Percentiles rank a stretch among this genome's conserved stretches.
Evolutionary conservation across 2,888 invertebrate genomes (phyloP).

Genomic region (Osedax fenrisi): DNA sequence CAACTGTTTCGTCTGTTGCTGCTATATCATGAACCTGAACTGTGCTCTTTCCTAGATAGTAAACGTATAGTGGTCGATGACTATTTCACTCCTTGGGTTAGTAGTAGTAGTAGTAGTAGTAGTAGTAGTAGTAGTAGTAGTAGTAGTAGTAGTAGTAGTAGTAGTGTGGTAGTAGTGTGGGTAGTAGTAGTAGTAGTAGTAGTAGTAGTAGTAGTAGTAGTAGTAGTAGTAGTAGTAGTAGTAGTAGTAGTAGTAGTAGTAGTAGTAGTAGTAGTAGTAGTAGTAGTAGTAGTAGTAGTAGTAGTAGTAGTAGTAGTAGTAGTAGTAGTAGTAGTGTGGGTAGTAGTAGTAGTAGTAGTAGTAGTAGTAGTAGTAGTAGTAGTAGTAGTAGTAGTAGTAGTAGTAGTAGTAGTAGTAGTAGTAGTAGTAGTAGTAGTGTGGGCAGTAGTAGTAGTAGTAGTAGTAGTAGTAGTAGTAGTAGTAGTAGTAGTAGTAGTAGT

Average conservation of each 20-base stretch:
- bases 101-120: constrained; percentile 30
- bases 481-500: constrained; percentile 23
- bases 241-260: constrained; percentile 21
- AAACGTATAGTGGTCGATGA: constrained; percentile 80
- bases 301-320: background rate
- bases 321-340: constrained; percentile 15
- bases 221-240: constrained; percentile 24
- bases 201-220: constrained; percentile 24
- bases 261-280: constrained; percentile 13
- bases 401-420: constrained; percentile 17
- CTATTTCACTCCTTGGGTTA: constrained; percentile 73
- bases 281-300: constrained; percentile 6
- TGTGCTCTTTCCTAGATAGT: constrained; percentile 90
- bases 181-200: background rate
- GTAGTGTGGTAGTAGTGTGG: background rate
- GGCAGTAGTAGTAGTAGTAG: background rate
- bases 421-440: background rate
- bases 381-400: constrained; percentile 17
- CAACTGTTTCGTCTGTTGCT: constrained; percentile 64
- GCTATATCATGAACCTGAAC: constrained; percentile 90
- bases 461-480: constrained; percentile 15
- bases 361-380: constrained; percentile 17
- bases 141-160: constrained; percentile 29
- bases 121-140: constrained; percentile 31
- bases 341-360: constrained; percentile 3